Evolutionary conservation across 2,888 invertebrate species (phyloP), one percentile per base, ranked within the genome.

Genomic region (Invenusta paracnida): DNA sequence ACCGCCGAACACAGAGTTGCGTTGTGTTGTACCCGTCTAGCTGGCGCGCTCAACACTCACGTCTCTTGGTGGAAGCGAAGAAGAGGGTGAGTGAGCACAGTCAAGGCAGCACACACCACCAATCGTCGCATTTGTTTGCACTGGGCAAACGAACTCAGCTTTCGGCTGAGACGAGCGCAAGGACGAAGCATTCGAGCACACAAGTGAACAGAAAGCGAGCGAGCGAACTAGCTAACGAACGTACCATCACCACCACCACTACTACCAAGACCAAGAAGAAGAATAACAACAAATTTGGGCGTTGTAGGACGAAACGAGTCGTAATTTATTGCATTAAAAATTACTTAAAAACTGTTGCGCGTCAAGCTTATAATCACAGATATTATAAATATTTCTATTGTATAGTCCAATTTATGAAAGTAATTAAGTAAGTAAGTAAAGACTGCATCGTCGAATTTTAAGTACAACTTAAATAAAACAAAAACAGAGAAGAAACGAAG

Each of bases 131-230:
- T 13, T 73, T 73, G 73, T 73, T 73, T 73, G 73, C 73, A 73
- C 73, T 73, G 73, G 73, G 73, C 73, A 73, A 73, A 73, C 73
- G 17, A 73, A 73, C n/a, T n/a, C n/a, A n/a, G n/a, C n/a, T n/a
- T n/a, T n/a, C n/a, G n/a, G n/a, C n/a, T n/a, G n/a, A n/a, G n/a
- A n/a, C n/a, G n/a, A n/a, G n/a, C n/a, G n/a, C n/a, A n/a, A n/a
- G n/a, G n/a, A n/a, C n/a, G n/a, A n/a, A n/a, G n/a, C n/a, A n/a
- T n/a, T n/a, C n/a, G n/a, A n/a, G n/a, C n/a, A n/a, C n/a, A n/a
- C n/a, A n/a, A n/a, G n/a, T n/a, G n/a, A 25, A 2, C 73, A 23
- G 73, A 73, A 73, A 25, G 2, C 11, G 23, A 23, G 2, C 5
- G 23, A 73, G 73, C 11, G 27, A 25, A 73, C 48, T 48, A 5